Base-by-base conservation (phyloP, 2,797 vertebrate genomes). In the Tokudaia muenninki region DNA sequence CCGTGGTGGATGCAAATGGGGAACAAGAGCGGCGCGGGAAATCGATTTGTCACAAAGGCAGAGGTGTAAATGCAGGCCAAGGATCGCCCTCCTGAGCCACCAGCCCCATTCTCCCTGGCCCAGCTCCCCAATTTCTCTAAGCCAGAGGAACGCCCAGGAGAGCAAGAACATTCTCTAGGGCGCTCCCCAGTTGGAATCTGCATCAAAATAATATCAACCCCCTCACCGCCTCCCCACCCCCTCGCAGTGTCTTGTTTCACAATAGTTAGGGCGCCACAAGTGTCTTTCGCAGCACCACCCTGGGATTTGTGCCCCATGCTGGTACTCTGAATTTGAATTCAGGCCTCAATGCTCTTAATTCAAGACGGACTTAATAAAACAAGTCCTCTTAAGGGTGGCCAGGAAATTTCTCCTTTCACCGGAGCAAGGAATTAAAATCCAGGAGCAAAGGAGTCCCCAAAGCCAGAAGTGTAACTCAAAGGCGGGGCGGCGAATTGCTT, bases 11-110 rank as follows among this genome's bases (percentile, higher is more conserved):
- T 19, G 95, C 92, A 55, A 92, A 94, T n/a, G 12, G 79, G 44
- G 75, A 96, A 55, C 80, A 94, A 63, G 75, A 65, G 86, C 11
- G 74, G 87, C 78, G 75, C 65, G 87, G 97, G 97, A 97, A 97
- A 97, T 97, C 55, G 89, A 97, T 98, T 97, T 91, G 98, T 97
- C 97, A 96, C 96, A 92, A 98, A 97, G 74, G 31, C n/a, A 94
- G 89, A 97, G 92, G 95, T 96, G 96, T 94, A 74, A 97, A 94
- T 37, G 63, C 37, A 31, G 34, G 70, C 17, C 8, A 19, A n/a
- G 17, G 37, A 31, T 26, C 17, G 5, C 44, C 9, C 0, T 5
- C 86, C 31, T 26, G 34, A 6, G 13, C 50, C 29, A 22, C 80
- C 74, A 34, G n/a, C 31, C 67, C 12, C 59, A 6, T 19, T 70